Evolutionary conservation across 2,888 invertebrate species (phyloP).

Genomic region (Athetis lepigone): DNA sequence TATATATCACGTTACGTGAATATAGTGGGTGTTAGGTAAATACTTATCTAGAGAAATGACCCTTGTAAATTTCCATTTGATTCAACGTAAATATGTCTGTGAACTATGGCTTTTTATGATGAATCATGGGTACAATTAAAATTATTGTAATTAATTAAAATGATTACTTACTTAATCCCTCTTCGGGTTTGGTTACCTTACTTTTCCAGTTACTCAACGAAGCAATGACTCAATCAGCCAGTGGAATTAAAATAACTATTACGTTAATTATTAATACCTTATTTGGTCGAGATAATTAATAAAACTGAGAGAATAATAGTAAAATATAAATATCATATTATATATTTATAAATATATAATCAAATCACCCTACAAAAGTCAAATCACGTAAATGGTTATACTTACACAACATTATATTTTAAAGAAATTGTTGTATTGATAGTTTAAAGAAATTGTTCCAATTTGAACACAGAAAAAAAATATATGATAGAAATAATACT

Average conservation of each 20-base stretch:
- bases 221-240: conserved; percentile 6
- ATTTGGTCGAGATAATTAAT: background rate
- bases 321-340: background rate
- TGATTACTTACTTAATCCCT: conserved; percentile 4
- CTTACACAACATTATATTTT: too few species aligned
- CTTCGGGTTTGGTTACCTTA: background rate
- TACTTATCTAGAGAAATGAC: conserved; percentile 4
- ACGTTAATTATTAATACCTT: background rate
- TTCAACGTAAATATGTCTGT: conserved; percentile 14
- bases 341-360: background rate
- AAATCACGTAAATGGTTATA: too few species aligned
- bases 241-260: conserved; percentile 13
- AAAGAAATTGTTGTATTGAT: too few species aligned
- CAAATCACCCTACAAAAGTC: background rate
- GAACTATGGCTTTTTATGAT: conserved; percentile 18
- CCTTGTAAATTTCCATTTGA: conserved; percentile 24
- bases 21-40: conserved; percentile 12
- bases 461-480: too few species aligned
- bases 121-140: conserved; percentile 5
- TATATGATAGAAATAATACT: too few species aligned
- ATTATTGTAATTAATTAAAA: background rate
- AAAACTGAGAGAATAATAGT: background rate
- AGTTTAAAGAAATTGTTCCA: too few species aligned
- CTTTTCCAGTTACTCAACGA: conserved; percentile 9
- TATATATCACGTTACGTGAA: conserved; percentile 24